Evolutionary conservation across 2,113 vertebrate species (phyloP).

Genomic region (Onychorhynchus coronatus): DNA sequence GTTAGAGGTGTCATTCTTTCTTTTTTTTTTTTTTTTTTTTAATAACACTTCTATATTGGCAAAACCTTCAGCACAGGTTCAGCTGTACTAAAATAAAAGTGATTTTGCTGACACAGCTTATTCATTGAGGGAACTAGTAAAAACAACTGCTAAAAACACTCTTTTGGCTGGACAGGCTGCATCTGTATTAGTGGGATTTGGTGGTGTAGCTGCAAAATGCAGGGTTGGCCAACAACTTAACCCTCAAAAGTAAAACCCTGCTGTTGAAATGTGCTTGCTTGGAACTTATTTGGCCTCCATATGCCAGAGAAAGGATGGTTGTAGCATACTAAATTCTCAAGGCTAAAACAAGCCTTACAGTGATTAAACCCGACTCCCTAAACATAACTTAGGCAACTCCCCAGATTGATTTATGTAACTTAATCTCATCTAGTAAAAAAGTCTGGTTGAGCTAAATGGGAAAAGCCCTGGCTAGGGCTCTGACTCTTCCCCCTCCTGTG

Average conservation of each 20-base stretch:
- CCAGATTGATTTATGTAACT: background rate
- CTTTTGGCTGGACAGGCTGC: background rate
- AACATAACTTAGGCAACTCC: background rate
- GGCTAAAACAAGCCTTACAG: background rate
- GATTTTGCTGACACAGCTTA: constrained; percentile 11
- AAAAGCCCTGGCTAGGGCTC: background rate
- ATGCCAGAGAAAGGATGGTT: background rate
- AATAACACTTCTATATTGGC: background rate
- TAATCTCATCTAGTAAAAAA: background rate
- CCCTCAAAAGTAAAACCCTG: background rate
- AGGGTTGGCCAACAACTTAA: background rate
- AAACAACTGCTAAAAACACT: background rate
- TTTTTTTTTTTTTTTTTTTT: background rate
- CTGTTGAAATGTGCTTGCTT: background rate
- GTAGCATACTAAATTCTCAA: background rate
- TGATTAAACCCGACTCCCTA: constrained; percentile 3
- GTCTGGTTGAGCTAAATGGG: background rate
- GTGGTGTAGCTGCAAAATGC: background rate
- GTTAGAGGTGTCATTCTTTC: background rate
- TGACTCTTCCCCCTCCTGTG: background rate
- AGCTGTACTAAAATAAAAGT: background rate
- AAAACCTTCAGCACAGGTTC: background rate
- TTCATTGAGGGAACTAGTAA: constrained; percentile 10
- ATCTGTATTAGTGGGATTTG: background rate
- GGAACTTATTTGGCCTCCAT: background rate